These are phyloP conservation scores for Calycopis cecrops DNA, from an alignment of 1,140 invertebrate species.

Conservation along the genomic window DNA sequence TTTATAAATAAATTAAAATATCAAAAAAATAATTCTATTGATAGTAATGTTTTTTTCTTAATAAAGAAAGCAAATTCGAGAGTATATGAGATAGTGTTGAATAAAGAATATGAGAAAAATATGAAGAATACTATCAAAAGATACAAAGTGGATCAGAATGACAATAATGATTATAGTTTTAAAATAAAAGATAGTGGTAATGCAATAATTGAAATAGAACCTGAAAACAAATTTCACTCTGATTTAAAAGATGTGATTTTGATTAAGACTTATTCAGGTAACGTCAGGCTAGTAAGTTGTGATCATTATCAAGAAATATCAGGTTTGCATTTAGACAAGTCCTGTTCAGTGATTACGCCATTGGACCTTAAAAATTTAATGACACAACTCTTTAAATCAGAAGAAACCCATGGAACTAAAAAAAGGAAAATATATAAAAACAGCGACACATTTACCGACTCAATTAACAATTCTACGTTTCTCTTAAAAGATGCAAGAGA, in stretches of 20 bases:
- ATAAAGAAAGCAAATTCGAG: conserved; percentile 34
- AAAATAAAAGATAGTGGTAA: neutral
- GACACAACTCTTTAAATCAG: too few species aligned
- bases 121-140: conserved; percentile 33
- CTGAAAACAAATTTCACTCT: neutral
- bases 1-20: neutral
- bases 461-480: too few species aligned
- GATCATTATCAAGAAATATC: too few species aligned
- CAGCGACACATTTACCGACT: too few species aligned
- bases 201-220: conserved; percentile 1
- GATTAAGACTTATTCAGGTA: neutral
- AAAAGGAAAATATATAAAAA: too few species aligned
- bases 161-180: neutral
- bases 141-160: conserved; percentile 10
- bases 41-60: conserved; percentile 13
- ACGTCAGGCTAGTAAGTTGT: too few species aligned
- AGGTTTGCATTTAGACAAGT: too few species aligned
- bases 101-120: conserved; percentile 52
- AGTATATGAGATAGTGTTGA: conserved; percentile 42
- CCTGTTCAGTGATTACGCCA: too few species aligned
- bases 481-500: too few species aligned
- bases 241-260: neutral
- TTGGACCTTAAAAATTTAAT: too few species aligned
- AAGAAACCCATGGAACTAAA: too few species aligned
- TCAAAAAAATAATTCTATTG: conserved; percentile 10